Conservation (phyloP, 2,113 vertebrate species). For the Asarcornis scutulata region DNA sequence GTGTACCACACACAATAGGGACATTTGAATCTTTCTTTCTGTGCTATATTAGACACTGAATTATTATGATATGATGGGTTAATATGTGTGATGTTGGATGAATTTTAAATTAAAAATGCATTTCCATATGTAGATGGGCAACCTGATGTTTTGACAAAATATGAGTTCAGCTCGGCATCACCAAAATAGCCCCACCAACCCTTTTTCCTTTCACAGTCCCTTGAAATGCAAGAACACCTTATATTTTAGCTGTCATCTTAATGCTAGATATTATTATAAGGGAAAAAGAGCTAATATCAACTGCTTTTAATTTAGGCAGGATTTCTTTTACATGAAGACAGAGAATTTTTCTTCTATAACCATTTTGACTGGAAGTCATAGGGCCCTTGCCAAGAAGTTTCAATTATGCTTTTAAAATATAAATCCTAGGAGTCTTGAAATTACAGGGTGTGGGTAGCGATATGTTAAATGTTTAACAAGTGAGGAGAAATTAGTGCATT, state of each 20-base stretch:
- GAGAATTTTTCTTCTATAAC: conserved; percentile 39
- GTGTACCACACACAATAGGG: not conserved
- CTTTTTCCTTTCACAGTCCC: not conserved
- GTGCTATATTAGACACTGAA: not conserved
- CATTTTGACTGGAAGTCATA: conserved; percentile 54
- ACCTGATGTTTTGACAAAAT: conserved; percentile 37
- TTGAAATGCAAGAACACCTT: conserved; percentile 44
- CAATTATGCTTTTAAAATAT: conserved; percentile 67
- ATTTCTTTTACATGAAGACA: conserved; percentile 41
- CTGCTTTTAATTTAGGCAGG: conserved; percentile 51
- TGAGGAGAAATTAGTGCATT: conserved; percentile 64
- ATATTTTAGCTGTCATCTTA: conserved; percentile 42
- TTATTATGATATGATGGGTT: not conserved
- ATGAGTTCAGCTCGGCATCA: not conserved
- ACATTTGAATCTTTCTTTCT: not conserved
- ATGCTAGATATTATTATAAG: conserved; percentile 44
- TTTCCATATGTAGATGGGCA: not conserved
- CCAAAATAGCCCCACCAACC: conserved; percentile 44
- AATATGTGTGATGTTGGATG: not conserved
- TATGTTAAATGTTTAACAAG: conserved; percentile 72
- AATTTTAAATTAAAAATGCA: conserved; percentile 24
- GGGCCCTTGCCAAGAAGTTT: conserved; percentile 49
- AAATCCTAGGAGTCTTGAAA: conserved; percentile 68
- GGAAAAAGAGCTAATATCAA: conserved; percentile 65
- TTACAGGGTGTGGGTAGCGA: conserved; percentile 66